Conservation (phyloP, 2,888 invertebrate species). For the Heliconius cydno region DNA sequence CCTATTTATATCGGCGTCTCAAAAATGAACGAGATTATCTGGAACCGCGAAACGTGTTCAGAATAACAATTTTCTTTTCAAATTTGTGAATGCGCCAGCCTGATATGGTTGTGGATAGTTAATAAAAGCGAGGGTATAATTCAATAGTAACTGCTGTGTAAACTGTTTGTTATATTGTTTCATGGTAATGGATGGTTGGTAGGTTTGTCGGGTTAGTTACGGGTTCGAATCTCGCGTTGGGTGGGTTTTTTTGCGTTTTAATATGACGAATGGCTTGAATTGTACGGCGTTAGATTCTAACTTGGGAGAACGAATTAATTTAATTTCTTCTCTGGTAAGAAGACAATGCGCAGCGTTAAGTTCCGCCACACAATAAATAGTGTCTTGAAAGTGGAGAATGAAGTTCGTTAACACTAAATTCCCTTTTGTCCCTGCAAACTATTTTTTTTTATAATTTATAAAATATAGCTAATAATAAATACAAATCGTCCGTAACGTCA, state of each 20-base stretch:
- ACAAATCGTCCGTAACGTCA: not conserved
- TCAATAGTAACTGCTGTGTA: not conserved
- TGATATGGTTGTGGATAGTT: slow-evolving; percentile 44
- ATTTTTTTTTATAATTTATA: not conserved
- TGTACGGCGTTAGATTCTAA: not conserved
- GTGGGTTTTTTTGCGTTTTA: not conserved
- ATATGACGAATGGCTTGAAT: not conserved
- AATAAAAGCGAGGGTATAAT: slow-evolving; percentile 12
- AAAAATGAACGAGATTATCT: slow-evolving; percentile 82
- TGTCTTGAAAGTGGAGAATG: no score
- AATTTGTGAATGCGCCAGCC: slow-evolving; percentile 36
- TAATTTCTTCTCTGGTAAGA: no score
- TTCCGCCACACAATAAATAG: no score
- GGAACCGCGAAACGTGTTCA: slow-evolving; percentile 73
- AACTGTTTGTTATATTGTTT: not conserved
- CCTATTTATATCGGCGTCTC: slow-evolving; percentile 78
- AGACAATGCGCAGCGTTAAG: no score
- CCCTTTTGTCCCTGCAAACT: not conserved
- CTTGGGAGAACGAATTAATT: no score
- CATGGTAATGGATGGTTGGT: not conserved
- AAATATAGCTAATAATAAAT: not conserved
- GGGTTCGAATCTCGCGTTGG: not conserved
- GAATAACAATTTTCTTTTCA: slow-evolving; percentile 66
- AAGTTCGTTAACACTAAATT: no score
- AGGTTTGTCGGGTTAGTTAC: not conserved